Evolutionary conservation across 2,113 vertebrate species (phyloP).

Genomic region (Macrotis lagotis): DNA sequence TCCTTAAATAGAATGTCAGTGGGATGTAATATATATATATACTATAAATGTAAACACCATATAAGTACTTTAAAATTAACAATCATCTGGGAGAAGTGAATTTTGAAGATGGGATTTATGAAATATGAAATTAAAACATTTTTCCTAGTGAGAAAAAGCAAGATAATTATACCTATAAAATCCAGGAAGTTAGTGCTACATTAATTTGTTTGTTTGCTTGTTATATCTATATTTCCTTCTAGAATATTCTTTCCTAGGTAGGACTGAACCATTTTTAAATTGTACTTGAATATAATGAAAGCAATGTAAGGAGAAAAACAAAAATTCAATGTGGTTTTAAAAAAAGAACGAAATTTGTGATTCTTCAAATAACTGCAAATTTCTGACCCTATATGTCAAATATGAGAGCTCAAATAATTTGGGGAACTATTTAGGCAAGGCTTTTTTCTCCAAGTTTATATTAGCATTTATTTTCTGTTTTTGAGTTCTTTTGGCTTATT

Average conservation of each 20-base stretch:
- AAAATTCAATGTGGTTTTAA: constrained; percentile 64
- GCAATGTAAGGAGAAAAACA: constrained; percentile 60
- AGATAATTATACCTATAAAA: not conserved
- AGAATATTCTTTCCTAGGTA: constrained; percentile 19
- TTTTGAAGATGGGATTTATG: constrained; percentile 9
- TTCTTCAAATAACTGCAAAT: constrained; percentile 62
- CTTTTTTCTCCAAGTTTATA: constrained; percentile 63
- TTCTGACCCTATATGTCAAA: constrained; percentile 69
- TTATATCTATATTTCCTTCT: not conserved
- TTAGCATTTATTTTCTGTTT: constrained; percentile 61
- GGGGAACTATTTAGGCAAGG: constrained; percentile 70
- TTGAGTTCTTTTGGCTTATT: constrained; percentile 62
- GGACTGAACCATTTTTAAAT: constrained; percentile 51
- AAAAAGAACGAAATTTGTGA: constrained; percentile 68
- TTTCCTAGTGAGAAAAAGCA: not conserved
- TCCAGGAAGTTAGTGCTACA: not conserved
- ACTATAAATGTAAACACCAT: not conserved
- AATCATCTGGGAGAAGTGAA: not conserved
- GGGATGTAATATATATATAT: not conserved
- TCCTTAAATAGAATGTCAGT: not conserved
- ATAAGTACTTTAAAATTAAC: not conserved
- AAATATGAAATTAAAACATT: not conserved
- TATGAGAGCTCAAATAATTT: constrained; percentile 52
- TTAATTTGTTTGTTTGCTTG: not conserved
- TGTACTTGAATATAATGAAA: constrained; percentile 66